Evolutionary conservation across 53 echinoderm and acorn worm species (phyloP), one percentile per base, ranked within the genome.

Genomic region (Zoroaster sp.): DNA sequence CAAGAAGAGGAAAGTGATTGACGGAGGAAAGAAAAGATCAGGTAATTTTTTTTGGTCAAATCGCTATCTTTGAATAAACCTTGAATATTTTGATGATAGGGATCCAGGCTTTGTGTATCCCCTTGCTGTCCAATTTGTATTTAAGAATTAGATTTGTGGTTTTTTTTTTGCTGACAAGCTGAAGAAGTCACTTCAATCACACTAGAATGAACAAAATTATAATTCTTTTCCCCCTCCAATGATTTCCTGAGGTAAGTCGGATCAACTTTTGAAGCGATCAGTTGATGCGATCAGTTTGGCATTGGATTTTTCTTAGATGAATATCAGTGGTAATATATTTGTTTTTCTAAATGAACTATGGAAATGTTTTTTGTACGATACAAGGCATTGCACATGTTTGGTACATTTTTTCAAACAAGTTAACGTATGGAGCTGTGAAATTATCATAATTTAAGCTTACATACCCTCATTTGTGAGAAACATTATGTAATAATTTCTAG

Each of bases 1-100:
- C 88, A 96, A 95, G 87, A 99, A 99, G 81, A 80, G 94, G 53
- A 96, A 96, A 79, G 92, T 89, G 14, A 83, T 89, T 4, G 95
- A 94, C 45, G 91, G 89, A 5, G 83, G 23, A 32, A 98, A 96
- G 88, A 96, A 94, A 71, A 53, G 94, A 66, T 63, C 92, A 94
- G 95, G 97, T 97, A 89, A 75, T 28, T 68, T 68, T 18, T 68
- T 68, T 73, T 73, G 39, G 4, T 69, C 10, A 8, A 18, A 15
- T 34, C 7, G 17, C 17, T 46, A 9, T 13, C 13, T 46, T 46
- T 46, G 47, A 7, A 36, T 15, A 70, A 70, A 13, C 36, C 2
- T 35, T 10, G 32, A 35, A 5, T 17, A 33, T 35, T 69, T 34
- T 69, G 33, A 34, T 12, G 4, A 6, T 11, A 36, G 17, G 13